Evolutionary conservation across 2,888 invertebrate species (phyloP).

Genomic region (Smittia sp.): DNA sequence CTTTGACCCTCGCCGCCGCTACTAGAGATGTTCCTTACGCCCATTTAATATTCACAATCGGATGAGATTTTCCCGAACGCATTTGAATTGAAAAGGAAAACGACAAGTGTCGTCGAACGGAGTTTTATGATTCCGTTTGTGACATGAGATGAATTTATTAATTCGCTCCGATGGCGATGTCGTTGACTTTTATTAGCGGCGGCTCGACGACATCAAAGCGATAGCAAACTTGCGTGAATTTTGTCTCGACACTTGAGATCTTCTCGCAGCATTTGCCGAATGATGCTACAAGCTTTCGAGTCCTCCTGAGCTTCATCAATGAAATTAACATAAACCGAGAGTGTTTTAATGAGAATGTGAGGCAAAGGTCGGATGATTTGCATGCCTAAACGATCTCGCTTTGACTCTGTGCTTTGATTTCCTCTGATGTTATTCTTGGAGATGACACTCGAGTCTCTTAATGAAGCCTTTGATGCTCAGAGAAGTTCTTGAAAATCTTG

Average conservation of each 20-base stretch:
- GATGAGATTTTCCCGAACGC: not conserved
- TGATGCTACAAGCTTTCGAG: too few species aligned
- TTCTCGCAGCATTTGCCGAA: too few species aligned
- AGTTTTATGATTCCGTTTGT: not conserved
- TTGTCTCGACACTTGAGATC: not conserved
- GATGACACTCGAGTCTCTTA: too few species aligned
- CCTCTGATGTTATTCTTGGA: too few species aligned
- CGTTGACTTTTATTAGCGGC: constrained; percentile 8
- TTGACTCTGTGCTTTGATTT: too few species aligned
- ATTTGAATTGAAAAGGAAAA: constrained; percentile 3
- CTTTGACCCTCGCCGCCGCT: constrained; percentile 8
- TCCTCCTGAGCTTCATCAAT: not conserved
- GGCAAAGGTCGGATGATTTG: not conserved
- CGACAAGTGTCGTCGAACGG: not conserved
- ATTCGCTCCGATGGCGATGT: not conserved
- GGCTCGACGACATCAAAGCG: not conserved
- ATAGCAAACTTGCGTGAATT: not conserved
- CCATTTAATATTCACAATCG: constrained; percentile 4
- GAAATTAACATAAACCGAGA: not conserved
- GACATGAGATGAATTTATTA: constrained; percentile 3
- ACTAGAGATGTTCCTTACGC: not conserved
- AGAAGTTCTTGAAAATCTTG: too few species aligned
- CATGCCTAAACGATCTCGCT: not conserved
- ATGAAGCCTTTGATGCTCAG: too few species aligned
- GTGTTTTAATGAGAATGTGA: not conserved